Base-by-base conservation (phyloP, 2,888 invertebrate species). In the Aromia moschata region DNA sequence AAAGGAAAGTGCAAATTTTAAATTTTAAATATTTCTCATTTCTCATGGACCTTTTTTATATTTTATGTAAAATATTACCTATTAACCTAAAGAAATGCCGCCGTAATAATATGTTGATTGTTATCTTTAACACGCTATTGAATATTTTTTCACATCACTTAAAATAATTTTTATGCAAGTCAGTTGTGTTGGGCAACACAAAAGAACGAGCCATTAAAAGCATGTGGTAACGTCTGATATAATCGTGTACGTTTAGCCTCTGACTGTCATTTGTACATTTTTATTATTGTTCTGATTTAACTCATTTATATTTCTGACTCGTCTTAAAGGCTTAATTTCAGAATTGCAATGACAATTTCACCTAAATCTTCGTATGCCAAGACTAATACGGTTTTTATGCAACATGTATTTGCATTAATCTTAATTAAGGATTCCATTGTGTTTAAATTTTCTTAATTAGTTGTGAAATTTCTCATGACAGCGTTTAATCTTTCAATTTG, bases 61-160 rank as follows among this genome's bases (percentile, higher is more conserved):
- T 14, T 49, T 49, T 37, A 25, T 38, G 4, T 15, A 15, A 25
- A 49, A 25, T 33, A 11, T 38, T 38, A 38, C 20, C 10, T 49
- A 3, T 14, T 49, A 49, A 16, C 12, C 10, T 25, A 38, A 38
- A 49, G 37, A 38, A 49, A 20, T 30, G 17, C 20, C 5, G 11
- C 17, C 18, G 18, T 20, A 38, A 49, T 15, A 49, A 1, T 15
- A 25, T 20, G 18, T 15, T 49, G 38, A 49, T 49, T 38, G 14
- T 25, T 49, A 49, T 49, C 49, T 49, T 15, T 17, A 18, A 15
- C 38, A 49, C 9, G 12, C 49, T 49, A 49, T 49, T 49, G 49
- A 49, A 49, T 38, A 25, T 49, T 49, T 49, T n/a, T 49, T 49
- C 49, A 49, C 49, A 49, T 49, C 38, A 40, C 38, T 38, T 49